A percentile compares a stretch with the other conserved stretches of the same genome.
Evolutionary conservation across 1,140 invertebrate genomes (phyloP).

Genomic region (Ganaspis sp.): DNA sequence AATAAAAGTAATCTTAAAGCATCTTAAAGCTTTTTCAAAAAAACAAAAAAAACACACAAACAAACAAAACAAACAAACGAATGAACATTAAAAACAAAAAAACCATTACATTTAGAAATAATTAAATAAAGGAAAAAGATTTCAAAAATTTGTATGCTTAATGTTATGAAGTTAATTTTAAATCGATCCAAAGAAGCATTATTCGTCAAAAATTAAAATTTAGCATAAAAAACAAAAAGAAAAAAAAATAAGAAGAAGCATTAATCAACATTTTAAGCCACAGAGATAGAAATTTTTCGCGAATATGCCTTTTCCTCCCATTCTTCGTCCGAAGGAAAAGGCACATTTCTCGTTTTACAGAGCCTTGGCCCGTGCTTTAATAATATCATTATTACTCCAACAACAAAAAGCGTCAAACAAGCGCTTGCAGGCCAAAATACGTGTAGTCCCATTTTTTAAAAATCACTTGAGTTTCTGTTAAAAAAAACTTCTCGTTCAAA

Average conservation of each 20-base stretch:
- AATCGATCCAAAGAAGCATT: neutral
- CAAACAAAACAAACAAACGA: too few species aligned
- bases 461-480: too few species aligned
- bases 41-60: too few species aligned
- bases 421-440: conserved; percentile 85
- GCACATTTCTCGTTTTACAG: conserved; percentile 81
- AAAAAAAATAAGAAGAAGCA: neutral
- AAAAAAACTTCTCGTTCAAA: too few species aligned
- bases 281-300: conserved; percentile 78
- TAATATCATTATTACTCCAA: conserved; percentile 84
- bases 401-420: conserved; percentile 83
- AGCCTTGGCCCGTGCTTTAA: conserved; percentile 83
- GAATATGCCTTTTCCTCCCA: conserved; percentile 80
- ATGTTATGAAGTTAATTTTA: too few species aligned
- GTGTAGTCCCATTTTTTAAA: conserved; percentile 82
- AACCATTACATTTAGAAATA: too few species aligned
- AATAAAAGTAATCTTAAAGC: too few species aligned
- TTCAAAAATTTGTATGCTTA: too few species aligned
- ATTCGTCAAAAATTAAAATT: neutral
- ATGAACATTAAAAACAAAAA: too few species aligned
- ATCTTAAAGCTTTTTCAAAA: too few species aligned
- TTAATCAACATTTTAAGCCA: conserved; percentile 52
- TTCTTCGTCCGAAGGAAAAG: conserved; percentile 78
- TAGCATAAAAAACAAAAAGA: neutral
- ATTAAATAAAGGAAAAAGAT: too few species aligned